Evolutionary conservation across 1,140 invertebrate genomes (phyloP).

Genomic region (Meloidogyne floridensis): DNA sequence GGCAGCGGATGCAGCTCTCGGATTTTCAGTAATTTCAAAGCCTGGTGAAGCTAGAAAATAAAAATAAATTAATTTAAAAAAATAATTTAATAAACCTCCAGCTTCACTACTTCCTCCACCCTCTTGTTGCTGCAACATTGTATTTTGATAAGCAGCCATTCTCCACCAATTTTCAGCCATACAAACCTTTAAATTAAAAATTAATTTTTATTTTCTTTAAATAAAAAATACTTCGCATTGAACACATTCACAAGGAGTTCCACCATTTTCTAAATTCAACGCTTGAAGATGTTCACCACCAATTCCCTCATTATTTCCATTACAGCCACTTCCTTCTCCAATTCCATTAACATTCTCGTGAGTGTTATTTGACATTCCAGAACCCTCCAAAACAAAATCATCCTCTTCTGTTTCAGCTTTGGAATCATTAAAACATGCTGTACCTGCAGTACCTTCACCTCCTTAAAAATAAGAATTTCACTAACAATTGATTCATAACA

Average conservation of each 20-base stretch:
- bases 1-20: neutral
- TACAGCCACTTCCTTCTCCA: neutral
- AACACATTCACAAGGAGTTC: slow-evolving; percentile 28
- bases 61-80: too few relatives aligned
- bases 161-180: slow-evolving; percentile 33
- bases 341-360: neutral
- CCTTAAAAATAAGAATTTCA: neutral
- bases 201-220: neutral
- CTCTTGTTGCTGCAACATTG: slow-evolving; percentile 16
- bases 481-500: too few relatives aligned
- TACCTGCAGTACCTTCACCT: neutral
- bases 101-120: neutral
- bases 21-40: neutral
- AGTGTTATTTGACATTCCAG: neutral
- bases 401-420: slow-evolving; percentile 6
- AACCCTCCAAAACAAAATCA: neutral
- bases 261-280: neutral
- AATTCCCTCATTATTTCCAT: neutral
- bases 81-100: neutral
- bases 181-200: slow-evolving; percentile 23
- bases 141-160: slow-evolving; percentile 30
- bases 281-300: neutral
- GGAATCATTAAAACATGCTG: neutral
- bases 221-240: slow-evolving; percentile 24
- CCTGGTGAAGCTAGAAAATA: neutral